Base-by-base conservation (phyloP, 2,888 invertebrate genomes). In the Napeogenes inachia region DNA sequence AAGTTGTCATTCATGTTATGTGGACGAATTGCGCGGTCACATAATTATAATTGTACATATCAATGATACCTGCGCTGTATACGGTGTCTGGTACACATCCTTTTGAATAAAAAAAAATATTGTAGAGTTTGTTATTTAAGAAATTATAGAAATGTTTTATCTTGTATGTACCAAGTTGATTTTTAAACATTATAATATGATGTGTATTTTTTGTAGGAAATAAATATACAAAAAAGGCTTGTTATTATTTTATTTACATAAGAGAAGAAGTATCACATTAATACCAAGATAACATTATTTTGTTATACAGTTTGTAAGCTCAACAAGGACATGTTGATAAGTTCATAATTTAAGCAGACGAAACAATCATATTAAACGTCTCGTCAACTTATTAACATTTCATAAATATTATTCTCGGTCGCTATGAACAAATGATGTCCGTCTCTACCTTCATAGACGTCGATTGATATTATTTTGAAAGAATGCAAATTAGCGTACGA, bases 1-100 rank as follows among this genome's bases (percentile, higher is more conserved):
- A 10, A 50, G 10, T 30, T 50, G 12, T 12, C 10, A 50, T 30
- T 50, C 8, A 47, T 6, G 47, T 6, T 50, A 30, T 4, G 21
- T 47, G 30, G 30, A 50, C 30, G 10, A 10, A 50, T 21, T 10
- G 10, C 50, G 57, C 13, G 54, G 47, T 60, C 54, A 59, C 45
- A 59, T 56, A 59, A 56, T 13, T 5, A 46, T 63, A 57, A 60
- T 45, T 64, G 67, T 75, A 75, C 77, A 77, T 77, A 77, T 77
- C 78, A 77, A 69, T 69, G 67, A 69, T 64, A 65, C 10, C 30
- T 50, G 30, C 65, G 42, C 71, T 70, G 70, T 62, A 69, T 66
- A 69, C 68, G 63, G 81, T 81, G 81, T 81, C 79, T 79, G 81
- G 81, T 72, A 81, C 81, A 81, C 81, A 69, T 68, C 63, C 68